Conservation (phyloP, 2,888 invertebrate species). For the Heteromyza rotundicornis region DNA sequence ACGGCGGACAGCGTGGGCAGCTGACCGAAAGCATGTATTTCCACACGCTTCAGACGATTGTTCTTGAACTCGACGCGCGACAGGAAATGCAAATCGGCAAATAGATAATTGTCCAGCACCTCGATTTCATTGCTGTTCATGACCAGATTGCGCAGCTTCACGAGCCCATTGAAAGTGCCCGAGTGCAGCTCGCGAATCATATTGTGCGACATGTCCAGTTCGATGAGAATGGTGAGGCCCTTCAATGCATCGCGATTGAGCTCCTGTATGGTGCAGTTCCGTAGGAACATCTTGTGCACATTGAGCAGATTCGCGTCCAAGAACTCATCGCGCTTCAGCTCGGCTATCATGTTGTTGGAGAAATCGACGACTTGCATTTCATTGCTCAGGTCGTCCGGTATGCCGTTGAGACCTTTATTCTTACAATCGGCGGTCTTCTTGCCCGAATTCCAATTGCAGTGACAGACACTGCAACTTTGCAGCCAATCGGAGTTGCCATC, state of each 20-base stretch:
- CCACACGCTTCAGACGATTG: constrained; percentile 75
- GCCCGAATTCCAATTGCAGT: constrained; percentile 85
- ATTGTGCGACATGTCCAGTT: constrained; percentile 82
- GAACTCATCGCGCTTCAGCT: constrained; percentile 73
- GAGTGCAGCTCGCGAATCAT: constrained; percentile 70
- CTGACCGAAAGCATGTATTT: constrained; percentile 74
- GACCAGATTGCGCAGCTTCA: constrained; percentile 73
- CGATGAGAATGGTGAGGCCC: constrained; percentile 78
- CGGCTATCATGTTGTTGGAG: constrained; percentile 72
- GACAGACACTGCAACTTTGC: constrained; percentile 66
- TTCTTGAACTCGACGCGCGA: constrained; percentile 79
- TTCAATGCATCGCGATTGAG: constrained; percentile 79
- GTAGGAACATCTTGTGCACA: constrained; percentile 79
- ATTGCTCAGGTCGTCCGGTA: constrained; percentile 76
- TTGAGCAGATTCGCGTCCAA: constrained; percentile 74
- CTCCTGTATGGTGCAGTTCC: constrained; percentile 74
- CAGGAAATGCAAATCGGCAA: constrained; percentile 74
- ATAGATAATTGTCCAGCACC: constrained; percentile 76
- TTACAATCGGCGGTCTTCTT: constrained; percentile 85
- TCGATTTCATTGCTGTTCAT: constrained; percentile 79
- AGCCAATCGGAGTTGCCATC: constrained; percentile 55
- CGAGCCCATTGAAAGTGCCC: constrained; percentile 74
- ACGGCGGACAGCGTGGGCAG: constrained; percentile 73
- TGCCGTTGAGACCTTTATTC: constrained; percentile 68
- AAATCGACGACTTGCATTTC: constrained; percentile 77